Conservation (phyloP, 2,113 vertebrate genomes). For the Morone saxatilis region DNA sequence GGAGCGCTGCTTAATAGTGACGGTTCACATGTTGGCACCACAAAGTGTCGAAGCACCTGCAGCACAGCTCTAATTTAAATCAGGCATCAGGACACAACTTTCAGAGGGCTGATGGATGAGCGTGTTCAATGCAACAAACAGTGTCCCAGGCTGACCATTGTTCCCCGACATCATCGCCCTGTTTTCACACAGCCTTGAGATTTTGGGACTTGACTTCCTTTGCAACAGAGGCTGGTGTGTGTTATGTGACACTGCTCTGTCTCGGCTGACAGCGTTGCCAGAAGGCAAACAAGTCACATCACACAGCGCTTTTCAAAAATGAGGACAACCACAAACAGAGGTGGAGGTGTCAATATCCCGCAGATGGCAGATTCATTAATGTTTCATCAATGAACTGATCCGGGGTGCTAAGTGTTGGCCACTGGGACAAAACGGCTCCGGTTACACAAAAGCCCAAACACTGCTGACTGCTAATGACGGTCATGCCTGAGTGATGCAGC, state of each 20-base stretch:
- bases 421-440: slow-evolving; percentile 31
- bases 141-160: not conserved
- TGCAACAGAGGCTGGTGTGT: slow-evolving; percentile 8
- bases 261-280: slow-evolving; percentile 13
- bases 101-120: no score
- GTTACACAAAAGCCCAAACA: slow-evolving; percentile 53
- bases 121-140: not conserved
- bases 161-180: not conserved
- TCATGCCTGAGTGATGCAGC: slow-evolving; percentile 22
- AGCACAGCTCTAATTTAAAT: not conserved
- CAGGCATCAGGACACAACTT: not conserved
- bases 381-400: slow-evolving; percentile 73
- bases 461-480: slow-evolving; percentile 24
- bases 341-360: slow-evolving; percentile 54
- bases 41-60: not conserved
- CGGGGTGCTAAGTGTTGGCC: slow-evolving; percentile 51
- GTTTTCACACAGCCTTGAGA: not conserved
- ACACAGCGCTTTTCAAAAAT: slow-evolving; percentile 31
- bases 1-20: slow-evolving; percentile 16
- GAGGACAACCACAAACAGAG: slow-evolving; percentile 45
- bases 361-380: slow-evolving; percentile 70
- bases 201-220: slow-evolving; percentile 7
- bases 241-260: slow-evolving; percentile 41
- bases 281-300: slow-evolving; percentile 32
- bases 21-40: not conserved